Percentiles rank a stretch among this genome's conserved stretches.
Conservation (phyloP, 2,113 vertebrate genomes). For the Phalacrocorax aristotelis region DNA sequence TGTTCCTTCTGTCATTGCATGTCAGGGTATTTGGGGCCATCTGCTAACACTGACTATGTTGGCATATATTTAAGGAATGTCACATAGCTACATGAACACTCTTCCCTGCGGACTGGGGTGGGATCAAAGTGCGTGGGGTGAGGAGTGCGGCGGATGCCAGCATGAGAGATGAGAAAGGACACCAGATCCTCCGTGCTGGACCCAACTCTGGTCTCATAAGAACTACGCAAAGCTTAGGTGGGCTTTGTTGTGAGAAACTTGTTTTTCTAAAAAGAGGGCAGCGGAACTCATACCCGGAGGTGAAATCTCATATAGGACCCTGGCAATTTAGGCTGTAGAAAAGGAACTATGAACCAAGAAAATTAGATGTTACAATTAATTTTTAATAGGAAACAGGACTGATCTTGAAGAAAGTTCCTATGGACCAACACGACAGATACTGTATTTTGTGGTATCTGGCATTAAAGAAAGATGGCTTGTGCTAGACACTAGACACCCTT, state of each 20-base stretch:
- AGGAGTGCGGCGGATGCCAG: not conserved
- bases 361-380: not conserved
- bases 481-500: not conserved
- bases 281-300: not conserved
- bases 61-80: not conserved
- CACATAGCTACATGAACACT: not conserved
- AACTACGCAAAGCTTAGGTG: not conserved
- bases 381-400: not conserved
- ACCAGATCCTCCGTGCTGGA: not conserved
- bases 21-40: not conserved
- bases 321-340: not conserved
- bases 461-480: not conserved
- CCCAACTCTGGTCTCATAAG: not conserved
- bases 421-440: not conserved
- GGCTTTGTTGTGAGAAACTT: not conserved
- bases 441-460: not conserved
- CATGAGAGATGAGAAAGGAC: not conserved
- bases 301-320: not conserved
- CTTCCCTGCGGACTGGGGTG: not conserved
- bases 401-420: not conserved
- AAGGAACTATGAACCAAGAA: not conserved
- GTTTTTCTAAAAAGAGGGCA: not conserved
- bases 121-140: not conserved
- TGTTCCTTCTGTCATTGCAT: not conserved
- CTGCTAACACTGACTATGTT: not conserved